phyloP scores from a whole-genome alignment of 1,140 invertebrate species.

The Thaumetopoea pityocampa region DNA sequence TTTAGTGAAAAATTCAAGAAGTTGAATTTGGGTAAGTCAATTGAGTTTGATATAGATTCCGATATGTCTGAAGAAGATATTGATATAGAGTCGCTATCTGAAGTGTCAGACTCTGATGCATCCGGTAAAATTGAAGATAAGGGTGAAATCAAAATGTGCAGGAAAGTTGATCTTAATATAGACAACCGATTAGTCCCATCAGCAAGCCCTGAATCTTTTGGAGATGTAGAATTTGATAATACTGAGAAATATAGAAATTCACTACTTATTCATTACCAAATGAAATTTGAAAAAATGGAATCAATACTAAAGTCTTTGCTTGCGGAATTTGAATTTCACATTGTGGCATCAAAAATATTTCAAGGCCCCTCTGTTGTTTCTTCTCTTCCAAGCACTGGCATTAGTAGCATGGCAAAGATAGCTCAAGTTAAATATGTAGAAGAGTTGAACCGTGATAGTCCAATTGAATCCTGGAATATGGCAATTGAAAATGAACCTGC shows the following conservation, averaged over 20 bases:
- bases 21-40: slow-evolving; percentile 56
- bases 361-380: slow-evolving; percentile 35
- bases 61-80: slow-evolving; percentile 46
- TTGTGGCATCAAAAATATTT: slow-evolving; percentile 59
- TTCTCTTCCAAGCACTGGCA: slow-evolving; percentile 26
- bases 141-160: slow-evolving; percentile 54
- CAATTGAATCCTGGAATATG: slow-evolving; percentile 49
- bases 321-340: slow-evolving; percentile 57
- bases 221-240: slow-evolving; percentile 51
- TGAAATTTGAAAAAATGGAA: slow-evolving; percentile 54
- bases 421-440: slow-evolving; percentile 28
- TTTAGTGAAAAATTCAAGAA: slow-evolving; percentile 47
- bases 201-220: slow-evolving; percentile 49
- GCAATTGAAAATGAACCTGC: slow-evolving; percentile 50
- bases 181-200: slow-evolving; percentile 32
- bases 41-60: slow-evolving; percentile 48
- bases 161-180: slow-evolving; percentile 35
- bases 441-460: slow-evolving; percentile 29
- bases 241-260: slow-evolving; percentile 45
- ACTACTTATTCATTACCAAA: slow-evolving; percentile 46
- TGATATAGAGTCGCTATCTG: slow-evolving; percentile 48
- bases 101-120: slow-evolving; percentile 43
- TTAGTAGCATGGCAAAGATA: slow-evolving; percentile 29
- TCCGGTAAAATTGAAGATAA: slow-evolving; percentile 34
- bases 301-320: slow-evolving; percentile 45